Conservation (phyloP, 2,113 vertebrate genomes). For the Neotoma lepida region DNA sequence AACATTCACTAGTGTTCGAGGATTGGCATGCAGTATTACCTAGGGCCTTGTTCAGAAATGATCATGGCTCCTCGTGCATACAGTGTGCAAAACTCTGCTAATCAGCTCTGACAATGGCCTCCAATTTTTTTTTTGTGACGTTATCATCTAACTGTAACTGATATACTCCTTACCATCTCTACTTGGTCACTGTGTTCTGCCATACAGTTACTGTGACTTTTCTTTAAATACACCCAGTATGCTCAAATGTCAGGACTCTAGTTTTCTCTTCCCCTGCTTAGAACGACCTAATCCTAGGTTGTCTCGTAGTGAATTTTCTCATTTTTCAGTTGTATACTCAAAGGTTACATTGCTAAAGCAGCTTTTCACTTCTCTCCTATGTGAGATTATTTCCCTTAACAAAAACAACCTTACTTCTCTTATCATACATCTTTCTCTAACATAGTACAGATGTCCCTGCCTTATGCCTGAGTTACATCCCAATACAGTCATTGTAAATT, state of each 20-base stretch:
- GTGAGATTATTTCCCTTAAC: background rate
- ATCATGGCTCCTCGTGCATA: background rate
- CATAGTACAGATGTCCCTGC: background rate
- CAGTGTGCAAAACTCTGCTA: background rate
- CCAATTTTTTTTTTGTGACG: background rate
- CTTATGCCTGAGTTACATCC: background rate
- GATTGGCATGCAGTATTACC: background rate
- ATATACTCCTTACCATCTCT: background rate
- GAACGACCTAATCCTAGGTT: background rate
- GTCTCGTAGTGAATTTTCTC: background rate
- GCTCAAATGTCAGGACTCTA: background rate
- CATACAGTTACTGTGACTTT: background rate
- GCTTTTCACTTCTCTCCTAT: background rate
- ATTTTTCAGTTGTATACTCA: background rate
- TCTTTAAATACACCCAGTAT: background rate
- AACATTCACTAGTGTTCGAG: background rate
- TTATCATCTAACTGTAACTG: background rate
- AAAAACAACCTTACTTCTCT: background rate
- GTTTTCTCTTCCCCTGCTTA: background rate
- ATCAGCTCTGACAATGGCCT: background rate
- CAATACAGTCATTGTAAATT: background rate
- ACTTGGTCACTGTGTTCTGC: background rate
- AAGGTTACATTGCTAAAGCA: slow-evolving; percentile 32
- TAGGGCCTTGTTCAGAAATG: background rate
- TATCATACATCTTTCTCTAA: background rate